A percentile compares a stretch with the other conserved stretches of the same genome.
phyloP scores from a whole-genome alignment of 1,140 invertebrate genomes.

The Orussus abietinus region DNA sequence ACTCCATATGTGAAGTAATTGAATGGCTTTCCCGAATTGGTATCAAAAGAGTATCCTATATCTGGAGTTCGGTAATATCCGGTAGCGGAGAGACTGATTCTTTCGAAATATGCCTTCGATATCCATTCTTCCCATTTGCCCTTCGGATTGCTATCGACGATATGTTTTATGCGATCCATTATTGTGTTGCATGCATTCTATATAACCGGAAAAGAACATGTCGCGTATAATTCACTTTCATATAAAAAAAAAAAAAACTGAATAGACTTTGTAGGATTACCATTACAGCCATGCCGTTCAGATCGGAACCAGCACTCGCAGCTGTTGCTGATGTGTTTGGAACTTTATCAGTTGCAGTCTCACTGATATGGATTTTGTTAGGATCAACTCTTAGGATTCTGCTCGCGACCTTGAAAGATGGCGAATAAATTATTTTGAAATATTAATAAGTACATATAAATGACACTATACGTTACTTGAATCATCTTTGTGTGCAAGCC shows the following conservation, averaged over 20 bases:
- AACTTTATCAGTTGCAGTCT: slow-evolving; percentile 90
- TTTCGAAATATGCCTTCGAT: slow-evolving; percentile 71
- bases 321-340: slow-evolving; percentile 92
- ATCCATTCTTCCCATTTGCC: slow-evolving; percentile 88
- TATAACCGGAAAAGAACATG: slow-evolving; percentile 22
- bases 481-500: slow-evolving; percentile 95
- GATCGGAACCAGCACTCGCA: slow-evolving; percentile 85
- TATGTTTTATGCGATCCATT: slow-evolving; percentile 71
- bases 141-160: slow-evolving; percentile 72
- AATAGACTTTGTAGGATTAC: no score
- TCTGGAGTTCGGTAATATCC: slow-evolving; percentile 83
- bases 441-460: neutral
- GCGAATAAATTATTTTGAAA: slow-evolving; percentile 2
- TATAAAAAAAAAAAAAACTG: no score
- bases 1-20: slow-evolving; percentile 81
- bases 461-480: slow-evolving; percentile 65
- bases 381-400: slow-evolving; percentile 68
- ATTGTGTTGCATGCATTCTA: slow-evolving; percentile 80
- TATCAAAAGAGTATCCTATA: slow-evolving; percentile 72
- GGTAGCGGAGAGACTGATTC: slow-evolving; percentile 78
- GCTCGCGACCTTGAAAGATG: slow-evolving; percentile 72
- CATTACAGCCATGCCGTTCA: slow-evolving; percentile 93
- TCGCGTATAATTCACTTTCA: neutral
- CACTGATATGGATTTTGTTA: slow-evolving; percentile 79
- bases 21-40: slow-evolving; percentile 67